phyloP scores from a whole-genome alignment of 2,113 vertebrate species.

The Mobula hypostoma region DNA sequence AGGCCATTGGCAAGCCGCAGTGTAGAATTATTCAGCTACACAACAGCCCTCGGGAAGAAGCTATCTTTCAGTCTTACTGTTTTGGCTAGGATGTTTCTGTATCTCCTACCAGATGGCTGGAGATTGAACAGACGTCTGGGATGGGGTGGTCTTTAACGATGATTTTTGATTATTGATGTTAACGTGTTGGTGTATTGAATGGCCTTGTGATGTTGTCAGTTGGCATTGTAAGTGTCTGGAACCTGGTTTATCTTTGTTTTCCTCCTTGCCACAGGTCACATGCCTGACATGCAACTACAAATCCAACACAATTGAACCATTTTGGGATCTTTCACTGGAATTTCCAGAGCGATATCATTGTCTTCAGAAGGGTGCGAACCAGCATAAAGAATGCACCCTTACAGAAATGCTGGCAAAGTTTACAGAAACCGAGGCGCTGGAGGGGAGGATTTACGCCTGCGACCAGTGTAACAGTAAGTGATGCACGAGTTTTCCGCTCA shows the following conservation, averaged over 20 bases:
- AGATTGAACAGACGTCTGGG: too few relatives aligned
- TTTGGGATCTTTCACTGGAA: constrained; percentile 95
- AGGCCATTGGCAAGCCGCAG: too few relatives aligned
- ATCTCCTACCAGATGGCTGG: too few relatives aligned
- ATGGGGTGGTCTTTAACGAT: too few relatives aligned
- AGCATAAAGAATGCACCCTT: constrained; percentile 81
- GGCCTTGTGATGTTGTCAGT: background rate
- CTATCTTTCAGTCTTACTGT: too few relatives aligned
- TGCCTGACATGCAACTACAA: constrained; percentile 94
- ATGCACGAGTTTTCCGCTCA: background rate
- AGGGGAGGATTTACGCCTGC: constrained; percentile 94
- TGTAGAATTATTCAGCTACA: too few relatives aligned
- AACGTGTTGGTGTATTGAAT: background rate
- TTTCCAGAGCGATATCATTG: constrained; percentile 94
- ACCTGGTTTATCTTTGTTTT: background rate
- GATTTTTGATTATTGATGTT: background rate
- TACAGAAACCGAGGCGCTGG: constrained; percentile 92
- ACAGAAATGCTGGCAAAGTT: constrained; percentile 98
- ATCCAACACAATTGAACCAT: constrained; percentile 94
- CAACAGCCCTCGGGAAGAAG: too few relatives aligned
- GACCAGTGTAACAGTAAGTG: constrained; percentile 97
- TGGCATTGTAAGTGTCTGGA: background rate
- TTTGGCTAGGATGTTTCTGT: too few relatives aligned
- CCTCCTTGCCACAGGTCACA: constrained; percentile 69
- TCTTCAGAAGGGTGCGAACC: constrained; percentile 68